Evolutionary conservation across 2,888 invertebrate species (phyloP), one percentile per base, ranked within the genome.

Genomic region (Ophion ellenae): DNA sequence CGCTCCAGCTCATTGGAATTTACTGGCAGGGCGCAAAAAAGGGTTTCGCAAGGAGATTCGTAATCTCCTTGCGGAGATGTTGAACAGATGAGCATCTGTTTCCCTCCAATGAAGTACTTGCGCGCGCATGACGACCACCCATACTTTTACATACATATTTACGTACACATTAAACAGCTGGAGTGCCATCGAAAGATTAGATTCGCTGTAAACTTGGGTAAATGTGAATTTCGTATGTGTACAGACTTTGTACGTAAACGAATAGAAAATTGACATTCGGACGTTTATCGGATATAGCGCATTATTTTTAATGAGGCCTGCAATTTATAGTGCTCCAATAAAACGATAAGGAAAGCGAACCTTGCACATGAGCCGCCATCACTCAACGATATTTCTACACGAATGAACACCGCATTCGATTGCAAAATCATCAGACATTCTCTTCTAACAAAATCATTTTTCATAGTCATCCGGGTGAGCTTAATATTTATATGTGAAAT

Each of bases 41-140:
- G 70, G 24, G 40, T 66, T 73, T 73, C 71, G 69, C 53, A 74
- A 77, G 28, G 57, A 70, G 76, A 83, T 81, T 83, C 59, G 76
- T 63, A 67, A 74, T 80, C 80, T 77, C 59, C 69, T 79, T 40
- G 32, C 36, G 57, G n/a, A 45, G 80, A 86, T 86, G 80, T 61
- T 69, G 63, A 86, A 86, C 85, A 86, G 83, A 86, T 83, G 80
- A 77, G 59, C 57, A 36, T 32, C 77, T 86, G 83, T 81, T 83
- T 73, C 28, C 32, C 47, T 14, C 53, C 36, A 53, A 45, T 73
- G 69, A 11, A 64, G 9, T 36, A 70, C n/a, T 47, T 67, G 45
- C 71, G 40, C 61, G 69, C 75, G 57, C 57, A 40, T 47, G 24
- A 24, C 11, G 17, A 36, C 57, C 24, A 40, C 24, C 24, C 36